Evolutionary conservation across 2,888 invertebrate genomes (phyloP).

Genomic region (Leptopilina drosophilae): DNA sequence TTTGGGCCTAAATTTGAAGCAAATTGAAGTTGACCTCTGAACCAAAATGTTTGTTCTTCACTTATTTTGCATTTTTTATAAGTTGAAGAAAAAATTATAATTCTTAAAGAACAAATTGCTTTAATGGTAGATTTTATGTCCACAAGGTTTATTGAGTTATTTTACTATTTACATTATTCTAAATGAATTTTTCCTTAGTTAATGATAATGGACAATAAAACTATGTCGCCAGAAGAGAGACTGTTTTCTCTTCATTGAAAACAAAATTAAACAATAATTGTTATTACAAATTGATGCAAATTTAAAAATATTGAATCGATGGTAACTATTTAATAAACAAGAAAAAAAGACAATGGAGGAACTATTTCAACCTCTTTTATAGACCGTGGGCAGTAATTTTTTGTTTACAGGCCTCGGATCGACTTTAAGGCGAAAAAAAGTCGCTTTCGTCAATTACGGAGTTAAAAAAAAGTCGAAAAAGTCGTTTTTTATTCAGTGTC

Average conservation of each 20-base stretch:
- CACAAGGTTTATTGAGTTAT: slow-evolving; percentile 62
- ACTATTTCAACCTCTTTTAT: slow-evolving; percentile 57
- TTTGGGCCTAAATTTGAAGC: background rate
- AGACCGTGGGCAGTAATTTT: slow-evolving; percentile 66
- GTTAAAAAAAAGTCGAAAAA: too few relatives aligned
- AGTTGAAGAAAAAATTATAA: too few relatives aligned
- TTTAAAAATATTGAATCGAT: slow-evolving; percentile 41
- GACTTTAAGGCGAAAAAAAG: too few relatives aligned
- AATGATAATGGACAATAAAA: slow-evolving; percentile 70
- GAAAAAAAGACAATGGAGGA: background rate
- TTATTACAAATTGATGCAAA: slow-evolving; percentile 9
- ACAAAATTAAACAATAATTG: background rate
- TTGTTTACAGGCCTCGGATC: too few relatives aligned
- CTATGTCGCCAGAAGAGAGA: slow-evolving; percentile 66
- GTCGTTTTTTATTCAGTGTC: too few relatives aligned
- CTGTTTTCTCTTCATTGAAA: slow-evolving; percentile 36
- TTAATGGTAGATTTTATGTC: slow-evolving; percentile 47
- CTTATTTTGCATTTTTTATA: background rate
- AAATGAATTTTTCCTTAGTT: slow-evolving; percentile 61
- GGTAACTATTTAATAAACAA: slow-evolving; percentile 30
- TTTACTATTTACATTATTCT: slow-evolving; percentile 71
- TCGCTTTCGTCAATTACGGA: too few relatives aligned
- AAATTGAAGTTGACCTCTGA: background rate
- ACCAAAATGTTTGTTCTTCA: background rate
- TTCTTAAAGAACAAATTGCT: too few relatives aligned